Evolutionary conservation across 2,113 vertebrate species (phyloP).

Genomic region (Talpa occidentalis): DNA sequence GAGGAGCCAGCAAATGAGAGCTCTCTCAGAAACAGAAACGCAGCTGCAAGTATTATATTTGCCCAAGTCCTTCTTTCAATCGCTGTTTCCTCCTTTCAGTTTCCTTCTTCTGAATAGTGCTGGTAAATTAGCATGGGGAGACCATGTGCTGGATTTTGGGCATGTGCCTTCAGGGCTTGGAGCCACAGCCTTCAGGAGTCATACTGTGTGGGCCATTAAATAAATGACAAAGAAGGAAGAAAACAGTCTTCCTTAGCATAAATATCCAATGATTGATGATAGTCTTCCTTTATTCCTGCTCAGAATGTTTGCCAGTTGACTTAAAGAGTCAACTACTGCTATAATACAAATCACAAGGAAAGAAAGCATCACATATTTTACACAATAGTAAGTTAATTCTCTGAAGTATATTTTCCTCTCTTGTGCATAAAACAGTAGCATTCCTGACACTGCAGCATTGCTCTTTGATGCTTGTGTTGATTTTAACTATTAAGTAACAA

Average conservation of each 20-base stretch:
- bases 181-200: conserved; percentile 63
- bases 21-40: conserved; percentile 75
- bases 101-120: conserved; percentile 76
- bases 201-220: conserved; percentile 48
- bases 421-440: neutral
- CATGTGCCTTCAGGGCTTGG: conserved; percentile 57
- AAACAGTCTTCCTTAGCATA: conserved; percentile 60
- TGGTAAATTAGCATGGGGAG: conserved; percentile 61
- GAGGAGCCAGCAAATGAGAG: conserved; percentile 82
- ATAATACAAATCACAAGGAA: conserved; percentile 20
- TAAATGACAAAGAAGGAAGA: conserved; percentile 72
- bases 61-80: conserved; percentile 72
- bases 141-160: neutral
- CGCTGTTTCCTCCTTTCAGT: conserved; percentile 62
- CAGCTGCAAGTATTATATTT: conserved; percentile 81
- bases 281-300: conserved; percentile 29
- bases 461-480: neutral
- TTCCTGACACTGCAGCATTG: neutral
- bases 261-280: conserved; percentile 56
- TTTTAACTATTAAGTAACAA: conserved; percentile 13
- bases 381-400: conserved; percentile 19
- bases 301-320: conserved; percentile 31
- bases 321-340: conserved; percentile 48
- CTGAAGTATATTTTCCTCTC: neutral
- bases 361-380: conserved; percentile 55